Evolutionary conservation across 2,113 vertebrate genomes (phyloP).

Genomic region (Ophthalmolycus amberensis): DNA sequence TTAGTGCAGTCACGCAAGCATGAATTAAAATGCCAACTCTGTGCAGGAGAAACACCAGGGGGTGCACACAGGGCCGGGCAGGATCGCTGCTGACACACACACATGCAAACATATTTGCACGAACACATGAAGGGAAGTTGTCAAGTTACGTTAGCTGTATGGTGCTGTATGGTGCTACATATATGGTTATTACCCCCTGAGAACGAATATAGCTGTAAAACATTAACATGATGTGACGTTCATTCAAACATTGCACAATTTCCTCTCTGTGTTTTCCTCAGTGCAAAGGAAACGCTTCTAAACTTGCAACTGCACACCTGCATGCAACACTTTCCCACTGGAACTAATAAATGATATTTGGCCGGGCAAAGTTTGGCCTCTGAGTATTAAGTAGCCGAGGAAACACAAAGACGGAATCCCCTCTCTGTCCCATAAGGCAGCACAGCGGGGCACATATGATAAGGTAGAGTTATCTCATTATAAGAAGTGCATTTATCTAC

Average conservation of each 20-base stretch:
- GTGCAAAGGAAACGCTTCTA: not conserved
- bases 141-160: conserved; percentile 40
- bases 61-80: conserved; percentile 28
- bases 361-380: conserved; percentile 22
- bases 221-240: conserved; percentile 23
- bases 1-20: conserved; percentile 51
- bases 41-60: conserved; percentile 56
- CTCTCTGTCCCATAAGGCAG: conserved; percentile 47
- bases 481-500: conserved; percentile 73
- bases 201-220: conserved; percentile 23
- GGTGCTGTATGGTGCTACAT: conserved; percentile 23
- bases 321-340: conserved; percentile 20
- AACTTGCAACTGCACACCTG: not conserved
- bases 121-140: conserved; percentile 42
- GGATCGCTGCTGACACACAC: conserved; percentile 44
- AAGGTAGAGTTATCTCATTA: conserved; percentile 71
- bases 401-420: conserved; percentile 24
- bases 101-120: conserved; percentile 32
- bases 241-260: conserved; percentile 23
- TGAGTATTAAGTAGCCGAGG: conserved; percentile 21
- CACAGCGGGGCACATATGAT: conserved; percentile 63
- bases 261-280: not conserved
- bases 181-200: conserved; percentile 35
- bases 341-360: conserved; percentile 46
- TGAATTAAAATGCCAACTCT: conserved; percentile 64